A percentile compares a stretch with the other conserved stretches of the same genome.
Conservation (phyloP, 2,113 vertebrate species). For the Falcunculus frontatus region DNA sequence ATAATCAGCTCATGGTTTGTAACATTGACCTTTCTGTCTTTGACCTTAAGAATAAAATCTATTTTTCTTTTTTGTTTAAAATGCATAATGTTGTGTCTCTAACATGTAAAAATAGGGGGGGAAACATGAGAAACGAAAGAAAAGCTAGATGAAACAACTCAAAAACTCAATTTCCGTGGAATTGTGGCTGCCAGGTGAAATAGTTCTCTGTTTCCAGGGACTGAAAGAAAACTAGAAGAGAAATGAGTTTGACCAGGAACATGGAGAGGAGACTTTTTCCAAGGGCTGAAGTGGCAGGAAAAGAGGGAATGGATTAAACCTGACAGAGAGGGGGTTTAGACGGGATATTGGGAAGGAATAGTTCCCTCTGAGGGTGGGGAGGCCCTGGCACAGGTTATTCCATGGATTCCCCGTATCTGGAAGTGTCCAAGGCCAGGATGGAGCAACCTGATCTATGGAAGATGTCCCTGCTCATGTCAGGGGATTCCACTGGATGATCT, state of each 20-base stretch:
- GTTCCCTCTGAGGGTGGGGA: not conserved
- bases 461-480: not conserved
- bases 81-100: not conserved
- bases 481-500: not conserved
- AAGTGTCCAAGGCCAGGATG: too few species aligned
- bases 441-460: not conserved
- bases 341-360: not conserved
- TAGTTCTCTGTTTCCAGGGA: not conserved
- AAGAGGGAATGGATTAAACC: not conserved
- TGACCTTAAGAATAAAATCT: not conserved
- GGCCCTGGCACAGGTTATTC: not conserved
- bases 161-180: not conserved
- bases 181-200: not conserved
- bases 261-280: not conserved
- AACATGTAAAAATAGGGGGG: rapidly evolving
- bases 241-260: not conserved
- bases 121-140: rapidly evolving
- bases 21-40: not conserved
- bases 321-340: not conserved
- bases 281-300: not conserved
- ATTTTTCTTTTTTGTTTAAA: not conserved
- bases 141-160: rapidly evolving
- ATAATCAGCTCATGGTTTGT: not conserved
- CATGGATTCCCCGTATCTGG: not conserved
- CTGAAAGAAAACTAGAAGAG: not conserved